Conservation (phyloP, 2,113 vertebrate genomes). For the Aspiorhynchus laticeps region DNA sequence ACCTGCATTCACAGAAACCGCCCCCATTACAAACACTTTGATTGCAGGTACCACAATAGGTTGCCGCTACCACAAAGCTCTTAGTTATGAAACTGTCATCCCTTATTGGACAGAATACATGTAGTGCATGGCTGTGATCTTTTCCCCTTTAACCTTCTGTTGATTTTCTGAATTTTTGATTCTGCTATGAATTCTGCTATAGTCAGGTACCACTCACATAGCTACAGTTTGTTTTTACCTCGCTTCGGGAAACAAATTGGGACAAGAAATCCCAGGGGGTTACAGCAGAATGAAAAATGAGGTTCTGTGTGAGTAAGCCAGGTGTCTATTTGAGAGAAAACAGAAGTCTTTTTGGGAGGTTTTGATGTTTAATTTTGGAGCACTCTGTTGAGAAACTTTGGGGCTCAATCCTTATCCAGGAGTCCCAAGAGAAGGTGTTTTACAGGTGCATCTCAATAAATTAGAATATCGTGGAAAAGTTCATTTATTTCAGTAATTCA, state of each 20-base stretch:
- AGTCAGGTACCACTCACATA: conserved; percentile 17
- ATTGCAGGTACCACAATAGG: conserved; percentile 12
- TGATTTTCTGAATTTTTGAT: conserved; percentile 10
- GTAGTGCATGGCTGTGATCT: not conserved
- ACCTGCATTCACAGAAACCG: conserved; percentile 19
- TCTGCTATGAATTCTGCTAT: conserved; percentile 8
- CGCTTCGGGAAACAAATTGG: conserved; percentile 1
- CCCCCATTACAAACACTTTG: conserved; percentile 35
- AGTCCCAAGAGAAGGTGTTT: not conserved
- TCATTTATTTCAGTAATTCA: too few species aligned
- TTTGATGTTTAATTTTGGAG: conserved; percentile 1
- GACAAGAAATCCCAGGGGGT: conserved; percentile 1
- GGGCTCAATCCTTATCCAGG: not conserved
- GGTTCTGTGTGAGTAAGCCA: conserved; percentile 16
- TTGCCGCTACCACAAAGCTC: conserved; percentile 10
- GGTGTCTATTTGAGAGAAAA: not conserved
- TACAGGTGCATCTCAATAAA: too few species aligned
- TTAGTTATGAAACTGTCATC: conserved; percentile 42
- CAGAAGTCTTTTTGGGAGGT: not conserved
- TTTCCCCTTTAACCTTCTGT: not conserved
- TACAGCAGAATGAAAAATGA: conserved; percentile 32
- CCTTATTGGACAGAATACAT: conserved; percentile 28
- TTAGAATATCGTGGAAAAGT: too few species aligned
- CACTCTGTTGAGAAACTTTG: not conserved
- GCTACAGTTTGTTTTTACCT: conserved; percentile 19